A percentile compares a stretch with the other conserved stretches of the same genome.
These are phyloP conservation scores for Morpho helenor DNA, from an alignment of 2,888 invertebrate genomes.

Conservation along the genomic window DNA sequence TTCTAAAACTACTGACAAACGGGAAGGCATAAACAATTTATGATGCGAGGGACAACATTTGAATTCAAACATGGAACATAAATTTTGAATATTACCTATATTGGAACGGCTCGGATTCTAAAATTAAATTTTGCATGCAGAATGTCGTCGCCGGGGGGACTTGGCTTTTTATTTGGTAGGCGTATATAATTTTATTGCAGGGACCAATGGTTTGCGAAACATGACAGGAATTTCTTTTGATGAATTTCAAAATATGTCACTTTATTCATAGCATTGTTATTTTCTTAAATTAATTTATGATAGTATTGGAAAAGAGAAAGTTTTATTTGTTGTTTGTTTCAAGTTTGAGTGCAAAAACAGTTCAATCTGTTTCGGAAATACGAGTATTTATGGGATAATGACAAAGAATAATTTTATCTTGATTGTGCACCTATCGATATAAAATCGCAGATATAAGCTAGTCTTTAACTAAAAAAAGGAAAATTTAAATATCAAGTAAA, in stretches of 20 bases:
- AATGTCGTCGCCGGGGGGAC: constrained; percentile 51
- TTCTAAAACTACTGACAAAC: constrained; percentile 27
- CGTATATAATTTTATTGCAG: constrained; percentile 78
- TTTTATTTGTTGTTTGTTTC: no score
- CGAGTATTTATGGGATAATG: no score
- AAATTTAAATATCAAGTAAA: no score
- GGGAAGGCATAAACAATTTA: constrained; percentile 48
- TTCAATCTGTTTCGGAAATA: no score
- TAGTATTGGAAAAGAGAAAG: no score
- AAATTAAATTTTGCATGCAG: constrained; percentile 79
- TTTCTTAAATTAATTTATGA: background rate
- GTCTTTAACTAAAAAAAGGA: no score
- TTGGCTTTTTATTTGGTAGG: constrained; percentile 72
- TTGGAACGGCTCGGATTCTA: constrained; percentile 71
- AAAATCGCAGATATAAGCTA: no score
- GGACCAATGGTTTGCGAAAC: constrained; percentile 74
- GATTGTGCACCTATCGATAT: no score
- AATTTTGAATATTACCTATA: constrained; percentile 76
- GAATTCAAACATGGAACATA: constrained; percentile 70
- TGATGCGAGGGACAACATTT: constrained; percentile 53
- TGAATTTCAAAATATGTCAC: constrained; percentile 8
- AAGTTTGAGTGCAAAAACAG: no score
- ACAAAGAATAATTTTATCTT: no score
- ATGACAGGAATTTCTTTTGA: constrained; percentile 56
- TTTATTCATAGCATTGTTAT: background rate